phyloP scores from a whole-genome alignment of 2,888 invertebrate genomes.

The Campaea margaritaria region DNA sequence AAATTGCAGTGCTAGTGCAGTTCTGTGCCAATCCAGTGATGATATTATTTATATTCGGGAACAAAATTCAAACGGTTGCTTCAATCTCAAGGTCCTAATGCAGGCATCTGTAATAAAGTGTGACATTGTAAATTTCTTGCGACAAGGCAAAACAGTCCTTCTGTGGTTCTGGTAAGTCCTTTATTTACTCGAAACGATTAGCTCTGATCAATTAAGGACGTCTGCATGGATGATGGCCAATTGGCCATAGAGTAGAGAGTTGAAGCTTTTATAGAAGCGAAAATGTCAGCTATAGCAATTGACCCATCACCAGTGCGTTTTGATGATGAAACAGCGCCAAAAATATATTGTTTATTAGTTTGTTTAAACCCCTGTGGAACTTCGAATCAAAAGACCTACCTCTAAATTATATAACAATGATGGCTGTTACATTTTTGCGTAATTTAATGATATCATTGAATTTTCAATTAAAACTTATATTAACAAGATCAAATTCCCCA shows the following conservation, averaged over 20 bases:
- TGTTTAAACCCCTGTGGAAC: no score
- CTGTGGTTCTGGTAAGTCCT: constrained; percentile 14
- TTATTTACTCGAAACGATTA: neutral
- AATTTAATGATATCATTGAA: no score
- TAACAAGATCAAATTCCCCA: neutral
- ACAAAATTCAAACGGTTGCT: constrained; percentile 7
- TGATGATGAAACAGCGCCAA: no score
- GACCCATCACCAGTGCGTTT: no score
- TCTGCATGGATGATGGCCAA: constrained; percentile 12
- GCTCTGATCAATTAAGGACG: constrained; percentile 21
- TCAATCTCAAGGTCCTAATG: constrained; percentile 7
- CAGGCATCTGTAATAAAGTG: constrained; percentile 10
- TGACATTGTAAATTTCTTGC: constrained; percentile 14
- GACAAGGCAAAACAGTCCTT: constrained; percentile 15
- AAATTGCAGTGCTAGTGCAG: neutral
- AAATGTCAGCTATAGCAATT: no score
- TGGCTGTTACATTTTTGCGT: no score
- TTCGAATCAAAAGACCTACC: no score
- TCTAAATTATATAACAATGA: no score
- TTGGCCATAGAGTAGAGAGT: constrained; percentile 7
- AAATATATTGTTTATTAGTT: no score
- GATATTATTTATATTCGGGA: constrained; percentile 1
- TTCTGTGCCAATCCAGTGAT: neutral
- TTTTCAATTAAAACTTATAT: neutral
- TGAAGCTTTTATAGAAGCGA: neutral